Conservation (phyloP, 2,113 vertebrate genomes). For the Myotis brandtii region DNA sequence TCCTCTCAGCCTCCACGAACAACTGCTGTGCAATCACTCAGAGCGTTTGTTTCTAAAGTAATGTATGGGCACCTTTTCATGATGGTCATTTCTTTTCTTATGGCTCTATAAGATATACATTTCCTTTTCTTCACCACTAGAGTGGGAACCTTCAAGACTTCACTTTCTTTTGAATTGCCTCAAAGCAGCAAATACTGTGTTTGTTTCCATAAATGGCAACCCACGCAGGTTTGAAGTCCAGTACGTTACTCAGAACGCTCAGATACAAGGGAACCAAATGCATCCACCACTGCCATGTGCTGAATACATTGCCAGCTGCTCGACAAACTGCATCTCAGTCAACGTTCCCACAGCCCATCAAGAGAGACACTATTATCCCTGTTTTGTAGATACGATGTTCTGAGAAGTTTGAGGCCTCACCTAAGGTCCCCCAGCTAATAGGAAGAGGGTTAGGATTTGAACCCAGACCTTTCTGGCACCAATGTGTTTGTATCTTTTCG, state of each 20-base stretch:
- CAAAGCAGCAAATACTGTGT: not conserved
- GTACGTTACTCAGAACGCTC: not conserved
- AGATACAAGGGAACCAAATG: not conserved
- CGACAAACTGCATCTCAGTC: not conserved
- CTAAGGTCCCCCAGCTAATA: not conserved
- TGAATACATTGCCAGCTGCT: not conserved
- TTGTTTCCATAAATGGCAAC: not conserved
- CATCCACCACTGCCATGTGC: not conserved
- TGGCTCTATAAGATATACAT: not conserved
- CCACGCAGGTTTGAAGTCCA: not conserved
- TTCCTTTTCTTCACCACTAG: not conserved
- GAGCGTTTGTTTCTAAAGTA: constrained; percentile 10
- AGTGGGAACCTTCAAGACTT: not conserved
- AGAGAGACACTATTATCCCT: not conserved
- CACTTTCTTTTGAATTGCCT: constrained; percentile 43
- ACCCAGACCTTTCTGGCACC: not conserved
- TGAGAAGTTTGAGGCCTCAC: not conserved
- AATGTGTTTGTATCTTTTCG: not conserved
- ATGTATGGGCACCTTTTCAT: not conserved
- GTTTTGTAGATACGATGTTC: not conserved
- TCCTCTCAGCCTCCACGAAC: not conserved
- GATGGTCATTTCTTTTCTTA: constrained; percentile 34
- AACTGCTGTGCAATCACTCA: not conserved
- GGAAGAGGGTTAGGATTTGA: not conserved
- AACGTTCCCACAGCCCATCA: not conserved